Percentiles rank a stretch among this genome's conserved stretches.
Evolutionary conservation across 2,113 vertebrate species (phyloP).

Genomic region (Pluvianellus socialis): DNA sequence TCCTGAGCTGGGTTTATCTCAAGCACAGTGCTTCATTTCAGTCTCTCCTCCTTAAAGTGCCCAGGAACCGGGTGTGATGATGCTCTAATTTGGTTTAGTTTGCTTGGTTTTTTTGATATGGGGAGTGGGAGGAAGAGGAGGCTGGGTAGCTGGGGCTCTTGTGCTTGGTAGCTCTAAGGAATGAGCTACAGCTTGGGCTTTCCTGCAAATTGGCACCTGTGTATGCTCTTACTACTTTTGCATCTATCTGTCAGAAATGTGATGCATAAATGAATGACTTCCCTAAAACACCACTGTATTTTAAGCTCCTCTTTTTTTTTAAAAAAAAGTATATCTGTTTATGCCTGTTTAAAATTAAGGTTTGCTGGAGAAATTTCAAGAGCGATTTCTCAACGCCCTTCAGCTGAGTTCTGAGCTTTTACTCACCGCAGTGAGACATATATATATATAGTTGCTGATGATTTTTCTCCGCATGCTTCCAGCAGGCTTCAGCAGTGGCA

Average conservation of each 20-base stretch:
- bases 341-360: background rate
- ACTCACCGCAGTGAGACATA: fast-evolving
- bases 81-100: background rate
- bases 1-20: background rate
- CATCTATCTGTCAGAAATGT: background rate
- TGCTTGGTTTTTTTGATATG: background rate
- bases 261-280: background rate
- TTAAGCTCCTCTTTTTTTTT: background rate
- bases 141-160: background rate
- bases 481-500: background rate
- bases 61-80: background rate
- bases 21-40: background rate
- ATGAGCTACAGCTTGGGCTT: background rate
- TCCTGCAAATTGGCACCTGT: background rate
- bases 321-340: background rate
- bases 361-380: background rate
- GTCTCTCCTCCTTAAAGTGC: background rate
- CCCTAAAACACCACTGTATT: background rate
- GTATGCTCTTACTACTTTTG: background rate
- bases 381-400: background rate
- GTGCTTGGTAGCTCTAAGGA: background rate
- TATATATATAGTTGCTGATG: background rate
- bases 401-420: background rate
- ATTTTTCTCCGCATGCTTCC: background rate
- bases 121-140: background rate